Base-by-base conservation (phyloP, 2,888 invertebrate species). In the Ormyrus nitidulus region DNA sequence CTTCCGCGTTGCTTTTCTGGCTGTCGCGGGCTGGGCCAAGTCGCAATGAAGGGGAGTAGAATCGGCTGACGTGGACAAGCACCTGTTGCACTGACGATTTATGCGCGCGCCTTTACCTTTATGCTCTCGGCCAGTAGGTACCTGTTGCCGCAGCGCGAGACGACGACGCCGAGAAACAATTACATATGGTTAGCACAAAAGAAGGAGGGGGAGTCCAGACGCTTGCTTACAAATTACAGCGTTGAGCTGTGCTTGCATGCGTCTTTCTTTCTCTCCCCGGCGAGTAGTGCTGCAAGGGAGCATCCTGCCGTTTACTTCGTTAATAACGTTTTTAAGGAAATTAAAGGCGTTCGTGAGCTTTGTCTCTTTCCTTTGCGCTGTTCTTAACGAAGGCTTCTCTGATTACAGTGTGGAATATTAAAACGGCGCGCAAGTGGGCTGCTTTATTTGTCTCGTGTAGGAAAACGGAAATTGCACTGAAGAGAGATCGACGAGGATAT, bases 171-270 rank as follows among this genome's bases (percentile, higher is more conserved):
- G 75, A 71, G 80, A 80, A 79, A 80, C 79, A 80, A 80, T 80
- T 75, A 80, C 66, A 75, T 75, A 71, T 64, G 79, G 75, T 71
- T 75, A 61, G 66, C 49, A 58, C 73, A 69, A 73, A 69, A 73
- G 79, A 72, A 74, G 58, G 56, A 9, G 34, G 49, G 44, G 65
- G 2, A 70, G 65, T 75, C 64, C 66, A 58, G 72, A 59, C 4
- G 58, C 34, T 62, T 76, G 80, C 80, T 72, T 80, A 76, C 80
- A 72, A 80, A 80, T 80, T 80, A 62, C 76, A 62, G 72, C 68
- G 65, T 79, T 74, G 79, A 78, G 68, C 64, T 9, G 19, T 11
- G 11, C 46, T 10, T 13, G 66, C 34, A 13, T 13, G 51, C 59
- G 53, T 61, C 51, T 75, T 68, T 68, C 54, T 64, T 48, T 56